Conservation (phyloP, 2,797 vertebrate species). For the Poecilia picta region DNA sequence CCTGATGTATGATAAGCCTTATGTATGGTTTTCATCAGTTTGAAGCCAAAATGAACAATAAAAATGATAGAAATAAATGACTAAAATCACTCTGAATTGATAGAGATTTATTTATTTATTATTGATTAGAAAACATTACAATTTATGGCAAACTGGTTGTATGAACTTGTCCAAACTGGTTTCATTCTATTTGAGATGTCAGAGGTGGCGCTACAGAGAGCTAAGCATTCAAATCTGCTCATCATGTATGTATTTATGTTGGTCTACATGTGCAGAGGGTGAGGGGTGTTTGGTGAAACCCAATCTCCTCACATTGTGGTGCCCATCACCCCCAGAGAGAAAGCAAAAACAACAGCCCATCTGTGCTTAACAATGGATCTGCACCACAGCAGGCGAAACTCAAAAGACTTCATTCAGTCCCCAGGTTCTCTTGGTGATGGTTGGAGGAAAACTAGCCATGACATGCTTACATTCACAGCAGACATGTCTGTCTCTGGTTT, state of each 20-base stretch:
- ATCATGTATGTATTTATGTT: slow-evolving; percentile 55
- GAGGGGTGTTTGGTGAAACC: slow-evolving; percentile 74
- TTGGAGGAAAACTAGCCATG: slow-evolving; percentile 69
- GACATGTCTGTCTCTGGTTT: slow-evolving; percentile 55
- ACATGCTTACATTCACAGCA: slow-evolving; percentile 62
- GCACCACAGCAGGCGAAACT: slow-evolving; percentile 68
- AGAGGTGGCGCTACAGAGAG: slow-evolving; percentile 41
- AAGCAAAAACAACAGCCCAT: slow-evolving; percentile 82
- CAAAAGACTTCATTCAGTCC: slow-evolving; percentile 79
- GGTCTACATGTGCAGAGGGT: slow-evolving; percentile 51
- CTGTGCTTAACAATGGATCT: slow-evolving; percentile 84
- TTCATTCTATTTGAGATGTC: slow-evolving; percentile 5
- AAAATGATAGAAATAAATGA: neutral
- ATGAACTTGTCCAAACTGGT: neutral
- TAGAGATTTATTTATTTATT: no score
- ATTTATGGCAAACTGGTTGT: no score
- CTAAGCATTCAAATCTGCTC: slow-evolving; percentile 62
- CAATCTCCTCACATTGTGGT: slow-evolving; percentile 79
- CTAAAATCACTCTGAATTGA: neutral
- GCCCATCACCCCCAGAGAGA: slow-evolving; percentile 77
- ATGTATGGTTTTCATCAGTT: neutral
- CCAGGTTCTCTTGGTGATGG: slow-evolving; percentile 61
- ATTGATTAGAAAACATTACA: no score
- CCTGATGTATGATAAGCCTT: no score
- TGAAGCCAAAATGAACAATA: no score